Evolutionary conservation across 2,888 invertebrate genomes (phyloP).

Genomic region (Dicycla oo): DNA sequence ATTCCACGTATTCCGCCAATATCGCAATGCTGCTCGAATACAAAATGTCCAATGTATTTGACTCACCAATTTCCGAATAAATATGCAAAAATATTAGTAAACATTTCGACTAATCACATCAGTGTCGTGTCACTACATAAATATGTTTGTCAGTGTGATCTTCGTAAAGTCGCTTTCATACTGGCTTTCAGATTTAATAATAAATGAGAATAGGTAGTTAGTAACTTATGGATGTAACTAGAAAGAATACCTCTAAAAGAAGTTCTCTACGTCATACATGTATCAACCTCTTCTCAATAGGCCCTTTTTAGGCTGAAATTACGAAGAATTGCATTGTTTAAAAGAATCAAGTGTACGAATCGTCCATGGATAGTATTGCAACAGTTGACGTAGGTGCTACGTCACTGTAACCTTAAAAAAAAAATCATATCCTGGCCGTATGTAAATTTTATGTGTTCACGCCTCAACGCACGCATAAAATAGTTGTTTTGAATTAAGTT

Average conservation of each 20-base stretch:
- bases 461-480: conserved; percentile 62
- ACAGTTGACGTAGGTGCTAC: background rate
- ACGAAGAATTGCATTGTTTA: too few species aligned
- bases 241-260: background rate
- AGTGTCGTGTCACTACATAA: conserved; percentile 52
- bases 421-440: conserved; percentile 50
- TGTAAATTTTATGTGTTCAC: conserved; percentile 48
- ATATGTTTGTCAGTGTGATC: conserved; percentile 44
- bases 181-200: background rate
- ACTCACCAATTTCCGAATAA: conserved; percentile 69
- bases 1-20: conserved; percentile 66
- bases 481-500: conserved; percentile 73
- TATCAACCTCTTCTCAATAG: background rate
- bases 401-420: conserved; percentile 17
- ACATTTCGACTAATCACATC: conserved; percentile 54
- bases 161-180: conserved; percentile 31
- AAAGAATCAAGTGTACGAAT: background rate
- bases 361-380: background rate
- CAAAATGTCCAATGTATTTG: conserved; percentile 62
- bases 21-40: conserved; percentile 62
- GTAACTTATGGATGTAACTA: background rate
- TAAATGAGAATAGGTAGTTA: background rate
- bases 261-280: background rate
- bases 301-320: background rate
- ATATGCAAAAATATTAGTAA: conserved; percentile 58